A percentile compares a stretch with the other conserved stretches of the same genome.
Evolutionary conservation across 2,888 invertebrate genomes (phyloP).

Genomic region (Eupithecia centaureata): DNA sequence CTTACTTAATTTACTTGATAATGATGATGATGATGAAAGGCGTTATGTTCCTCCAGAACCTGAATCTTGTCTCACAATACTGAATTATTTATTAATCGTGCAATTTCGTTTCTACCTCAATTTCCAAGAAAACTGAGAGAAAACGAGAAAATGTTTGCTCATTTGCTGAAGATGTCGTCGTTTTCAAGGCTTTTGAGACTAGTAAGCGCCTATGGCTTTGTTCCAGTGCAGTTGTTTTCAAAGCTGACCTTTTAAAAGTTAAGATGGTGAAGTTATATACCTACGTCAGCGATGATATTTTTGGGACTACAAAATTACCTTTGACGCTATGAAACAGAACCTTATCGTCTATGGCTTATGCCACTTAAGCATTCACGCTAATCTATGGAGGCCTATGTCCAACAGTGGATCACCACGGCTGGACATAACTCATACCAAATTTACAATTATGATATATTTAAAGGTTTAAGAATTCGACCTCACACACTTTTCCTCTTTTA

Average conservation of each 20-base stretch:
- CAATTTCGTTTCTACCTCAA: constrained; percentile 8
- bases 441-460: too few species aligned
- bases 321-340: too few species aligned
- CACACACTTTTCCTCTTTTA: too few species aligned
- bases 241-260: not conserved
- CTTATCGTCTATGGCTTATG: too few species aligned
- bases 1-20: too few species aligned
- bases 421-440: too few species aligned
- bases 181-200: not conserved
- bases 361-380: too few species aligned
- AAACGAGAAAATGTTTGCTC: constrained; percentile 22
- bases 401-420: too few species aligned
- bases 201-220: not conserved
- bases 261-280: not conserved
- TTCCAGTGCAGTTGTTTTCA: not conserved
- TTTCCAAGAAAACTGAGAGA: constrained; percentile 10
- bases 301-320: not conserved
- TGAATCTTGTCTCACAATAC: not conserved
- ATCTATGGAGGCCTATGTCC: too few species aligned
- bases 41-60: not conserved
- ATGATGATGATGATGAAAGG: too few species aligned
- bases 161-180: constrained; percentile 18
- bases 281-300: not conserved
- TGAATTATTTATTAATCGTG: constrained; percentile 24
- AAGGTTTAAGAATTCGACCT: too few species aligned